Base-by-base conservation (phyloP, 2,888 invertebrate genomes). In the Lithophane ornitopus region DNA sequence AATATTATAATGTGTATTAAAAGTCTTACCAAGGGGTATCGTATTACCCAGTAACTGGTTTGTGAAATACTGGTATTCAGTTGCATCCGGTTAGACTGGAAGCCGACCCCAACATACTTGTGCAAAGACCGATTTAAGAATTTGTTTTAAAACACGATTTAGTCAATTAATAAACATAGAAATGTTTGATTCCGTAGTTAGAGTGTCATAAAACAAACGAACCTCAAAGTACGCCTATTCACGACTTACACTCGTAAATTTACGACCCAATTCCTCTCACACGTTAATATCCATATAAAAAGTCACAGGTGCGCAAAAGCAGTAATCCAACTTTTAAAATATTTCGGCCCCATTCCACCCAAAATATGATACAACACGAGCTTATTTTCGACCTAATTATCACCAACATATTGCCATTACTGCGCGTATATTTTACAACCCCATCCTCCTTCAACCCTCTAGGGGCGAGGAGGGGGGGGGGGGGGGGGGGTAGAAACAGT, bases 371-470 rank as follows among this genome's bases (percentile, higher is more conserved):
- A 82, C 74, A 70, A 68, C 75, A 19, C 52, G 67, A 85, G 82
- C 80, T 82, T 81, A 87, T 85, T 85, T 78, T 84, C 87, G 68
- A 87, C 85, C 89, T 87, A 87, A 87, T 87, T 87, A 87, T 82
- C 85, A 79, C 85, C 76, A 85, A 85, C 87, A 83, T 85, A 87
- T 87, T 84, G 85, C 88, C 76, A 83, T 88, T 88, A 87, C 80
- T 70, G 79, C 70, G 74, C 82, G 77, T 85, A 87, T 87, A 84
- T 84, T 88, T 88, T 88, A 88, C 81, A 85, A 76, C 68, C 78
- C 73, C 80, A 76, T 71, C 70, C 70, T 58, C 74, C 62, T 49
- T 26, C 72, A 22, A 54, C 67, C 63, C 65, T 39, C 65, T 12
- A 14, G 26, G 19, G 2, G 22, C 26, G 62, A 41, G 34, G 34